A percentile compares a stretch with the other conserved stretches of the same genome.
phyloP scores from a whole-genome alignment of 2,113 vertebrate genomes.

The Thamnaconus septentrionalis region DNA sequence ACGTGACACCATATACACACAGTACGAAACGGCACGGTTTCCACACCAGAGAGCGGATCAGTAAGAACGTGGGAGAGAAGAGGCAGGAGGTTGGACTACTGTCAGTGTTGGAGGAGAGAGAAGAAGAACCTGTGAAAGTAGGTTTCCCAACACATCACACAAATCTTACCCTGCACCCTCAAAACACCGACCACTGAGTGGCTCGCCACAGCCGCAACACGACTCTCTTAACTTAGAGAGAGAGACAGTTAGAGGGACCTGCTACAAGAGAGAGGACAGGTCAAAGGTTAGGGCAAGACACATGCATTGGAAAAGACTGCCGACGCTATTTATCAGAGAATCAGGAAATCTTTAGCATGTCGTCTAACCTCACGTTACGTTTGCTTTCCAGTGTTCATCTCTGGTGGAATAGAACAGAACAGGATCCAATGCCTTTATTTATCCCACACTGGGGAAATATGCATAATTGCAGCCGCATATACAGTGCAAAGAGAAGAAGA shows the following conservation, averaged over 20 bases:
- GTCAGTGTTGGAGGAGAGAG: slow-evolving; percentile 74
- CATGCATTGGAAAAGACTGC: slow-evolving; percentile 10
- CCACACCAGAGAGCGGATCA: slow-evolving; percentile 62
- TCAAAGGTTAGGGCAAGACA: slow-evolving; percentile 67
- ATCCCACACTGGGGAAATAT: too few relatives aligned
- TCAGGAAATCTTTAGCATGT: too few relatives aligned
- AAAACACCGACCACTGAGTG: slow-evolving; percentile 79
- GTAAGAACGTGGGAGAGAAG: slow-evolving; percentile 56
- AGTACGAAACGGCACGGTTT: slow-evolving; percentile 62
- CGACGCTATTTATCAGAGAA: too few relatives aligned
- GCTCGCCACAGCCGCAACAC: slow-evolving; percentile 71
- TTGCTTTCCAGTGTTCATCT: too few relatives aligned
- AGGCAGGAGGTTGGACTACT: slow-evolving; percentile 71
- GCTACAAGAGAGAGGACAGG: slow-evolving; percentile 94
- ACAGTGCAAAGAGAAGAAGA: too few relatives aligned
- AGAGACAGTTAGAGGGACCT: slow-evolving; percentile 95
- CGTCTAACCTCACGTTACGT: too few relatives aligned
- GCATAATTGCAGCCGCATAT: too few relatives aligned
- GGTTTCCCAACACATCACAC: slow-evolving; percentile 87
- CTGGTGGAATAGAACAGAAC: too few relatives aligned
- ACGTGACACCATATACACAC: slow-evolving; percentile 72
- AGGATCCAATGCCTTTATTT: too few relatives aligned
- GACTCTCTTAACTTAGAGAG: slow-evolving; percentile 91
- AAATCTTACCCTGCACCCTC: slow-evolving; percentile 98
- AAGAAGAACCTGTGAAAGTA: slow-evolving; percentile 75